Evolutionary conservation across 2,888 invertebrate species (phyloP).

Genomic region (Sympetrum striolatum): DNA sequence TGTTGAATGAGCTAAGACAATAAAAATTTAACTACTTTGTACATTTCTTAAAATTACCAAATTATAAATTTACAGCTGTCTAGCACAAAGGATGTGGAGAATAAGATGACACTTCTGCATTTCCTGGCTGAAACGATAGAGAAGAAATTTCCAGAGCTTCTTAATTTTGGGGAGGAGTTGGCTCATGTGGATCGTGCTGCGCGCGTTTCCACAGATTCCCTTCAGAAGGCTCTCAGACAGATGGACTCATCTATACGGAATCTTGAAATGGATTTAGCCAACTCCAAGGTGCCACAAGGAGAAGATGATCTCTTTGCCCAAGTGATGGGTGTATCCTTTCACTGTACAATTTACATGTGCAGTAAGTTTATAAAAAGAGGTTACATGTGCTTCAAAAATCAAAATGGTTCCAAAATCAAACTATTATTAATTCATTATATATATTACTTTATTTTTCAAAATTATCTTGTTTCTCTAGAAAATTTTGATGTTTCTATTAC

Average conservation of each 20-base stretch:
- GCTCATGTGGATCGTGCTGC: conserved; percentile 90
- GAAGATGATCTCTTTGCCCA: conserved; percentile 84
- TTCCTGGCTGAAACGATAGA: conserved; percentile 90
- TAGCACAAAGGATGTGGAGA: conserved; percentile 91
- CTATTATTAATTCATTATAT: too few species aligned
- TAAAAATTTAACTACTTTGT: too few species aligned
- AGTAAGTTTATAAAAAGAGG: too few species aligned
- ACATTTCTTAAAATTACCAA: too few species aligned
- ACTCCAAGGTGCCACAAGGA: conserved; percentile 77
- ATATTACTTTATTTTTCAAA: too few species aligned
- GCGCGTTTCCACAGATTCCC: conserved; percentile 80
- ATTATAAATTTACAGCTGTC: conserved; percentile 67
- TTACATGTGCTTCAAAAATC: too few species aligned
- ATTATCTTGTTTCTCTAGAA: too few species aligned
- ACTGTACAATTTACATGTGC: neutral
- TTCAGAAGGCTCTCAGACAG: conserved; percentile 79
- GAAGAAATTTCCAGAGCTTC: conserved; percentile 83
- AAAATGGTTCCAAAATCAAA: too few species aligned
- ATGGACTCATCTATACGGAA: conserved; percentile 89
- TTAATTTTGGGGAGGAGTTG: conserved; percentile 86
- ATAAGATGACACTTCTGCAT: conserved; percentile 90
- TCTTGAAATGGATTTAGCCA: conserved; percentile 88
- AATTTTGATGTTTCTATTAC: too few species aligned
- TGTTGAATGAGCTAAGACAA: too few species aligned
- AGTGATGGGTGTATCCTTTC: conserved; percentile 84